These are phyloP conservation scores for Myotis davidii DNA, from an alignment of 2,113 vertebrate species.

Conservation along the genomic window DNA sequence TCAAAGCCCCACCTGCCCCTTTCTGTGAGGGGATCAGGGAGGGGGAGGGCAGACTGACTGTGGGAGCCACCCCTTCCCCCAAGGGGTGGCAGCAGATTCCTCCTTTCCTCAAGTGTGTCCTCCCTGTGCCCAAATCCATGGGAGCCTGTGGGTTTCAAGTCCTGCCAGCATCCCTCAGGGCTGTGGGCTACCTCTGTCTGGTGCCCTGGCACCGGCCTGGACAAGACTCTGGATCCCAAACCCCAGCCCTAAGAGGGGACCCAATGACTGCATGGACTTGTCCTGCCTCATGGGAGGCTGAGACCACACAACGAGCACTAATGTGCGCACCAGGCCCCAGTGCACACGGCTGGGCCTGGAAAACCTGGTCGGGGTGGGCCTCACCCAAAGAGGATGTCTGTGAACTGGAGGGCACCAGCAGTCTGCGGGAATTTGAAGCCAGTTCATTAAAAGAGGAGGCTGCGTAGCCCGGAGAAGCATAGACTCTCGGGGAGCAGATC, in stretches of 20 bases:
- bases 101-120: background rate
- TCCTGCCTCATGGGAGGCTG: background rate
- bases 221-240: background rate
- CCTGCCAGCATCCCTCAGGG: background rate
- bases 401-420: slow-evolving; percentile 45
- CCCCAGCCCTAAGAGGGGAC: background rate
- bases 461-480: slow-evolving; percentile 50
- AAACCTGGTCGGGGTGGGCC: background rate
- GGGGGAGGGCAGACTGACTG: background rate
- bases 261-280: background rate
- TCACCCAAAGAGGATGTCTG: slow-evolving; percentile 51
- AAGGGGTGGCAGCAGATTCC: background rate
- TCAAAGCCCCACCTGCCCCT: background rate
- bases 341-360: background rate
- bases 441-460: slow-evolving; percentile 58
- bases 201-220: background rate
- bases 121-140: background rate
- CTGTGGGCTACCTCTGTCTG: background rate
- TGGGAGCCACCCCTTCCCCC: background rate
- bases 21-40: background rate
- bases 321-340: background rate
- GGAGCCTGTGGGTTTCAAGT: background rate
- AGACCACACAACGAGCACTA: background rate
- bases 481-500: background rate
- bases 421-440: background rate